These are phyloP conservation scores for Anoncus sp. DNA, from an alignment of 2,888 invertebrate species.

Conservation along the genomic window DNA sequence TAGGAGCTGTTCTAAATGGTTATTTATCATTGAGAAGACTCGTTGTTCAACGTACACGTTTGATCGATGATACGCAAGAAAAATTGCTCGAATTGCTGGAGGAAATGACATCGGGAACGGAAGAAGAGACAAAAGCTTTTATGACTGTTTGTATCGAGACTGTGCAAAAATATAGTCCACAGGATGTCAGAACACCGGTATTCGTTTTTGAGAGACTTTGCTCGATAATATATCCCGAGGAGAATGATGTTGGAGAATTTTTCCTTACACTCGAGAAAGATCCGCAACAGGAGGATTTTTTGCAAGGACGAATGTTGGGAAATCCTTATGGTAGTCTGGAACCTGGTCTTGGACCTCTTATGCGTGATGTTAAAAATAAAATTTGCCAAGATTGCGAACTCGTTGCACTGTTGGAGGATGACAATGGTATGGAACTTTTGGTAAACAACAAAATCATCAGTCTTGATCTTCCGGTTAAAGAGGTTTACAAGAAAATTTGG, in stretches of 20 bases:
- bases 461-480: conserved; percentile 97
- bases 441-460: conserved; percentile 99
- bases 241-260: conserved; percentile 98
- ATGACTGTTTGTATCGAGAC: conserved; percentile 99
- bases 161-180: conserved; percentile 94
- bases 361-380: conserved; percentile 99
- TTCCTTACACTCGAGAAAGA: conserved; percentile 98
- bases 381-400: conserved; percentile 99
- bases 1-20: conserved; percentile 96
- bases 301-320: conserved; percentile 97
- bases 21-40: conserved; percentile 95
- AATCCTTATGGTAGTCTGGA: conserved; percentile 98
- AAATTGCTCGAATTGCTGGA: conserved; percentile 96
- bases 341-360: conserved; percentile 97
- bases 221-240: conserved; percentile 98
- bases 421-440: conserved; percentile 99
- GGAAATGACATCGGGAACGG: conserved; percentile 98
- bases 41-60: conserved; percentile 96
- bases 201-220: conserved; percentile 99
- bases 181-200: conserved; percentile 98
- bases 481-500: conserved; percentile 91
- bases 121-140: conserved; percentile 97
- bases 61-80: conserved; percentile 98
- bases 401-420: conserved; percentile 98
- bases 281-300: conserved; percentile 99